Conservation (phyloP, 2,888 invertebrate species). For the Mimachlamys varia region DNA sequence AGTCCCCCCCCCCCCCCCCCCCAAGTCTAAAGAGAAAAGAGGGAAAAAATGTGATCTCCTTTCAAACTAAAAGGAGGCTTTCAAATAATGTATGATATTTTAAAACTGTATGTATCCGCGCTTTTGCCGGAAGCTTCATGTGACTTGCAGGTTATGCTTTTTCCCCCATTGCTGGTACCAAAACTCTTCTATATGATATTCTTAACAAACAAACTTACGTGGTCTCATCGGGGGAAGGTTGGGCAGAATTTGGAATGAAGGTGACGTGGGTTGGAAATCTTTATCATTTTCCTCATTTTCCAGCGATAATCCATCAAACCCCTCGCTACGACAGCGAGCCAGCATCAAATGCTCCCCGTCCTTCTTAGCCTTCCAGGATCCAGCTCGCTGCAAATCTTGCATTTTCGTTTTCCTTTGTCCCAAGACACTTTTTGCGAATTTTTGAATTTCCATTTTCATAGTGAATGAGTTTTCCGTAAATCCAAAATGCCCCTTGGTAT, state of each 20-base stretch:
- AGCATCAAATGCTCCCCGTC: slow-evolving; percentile 55
- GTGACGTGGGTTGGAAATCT: slow-evolving; percentile 7
- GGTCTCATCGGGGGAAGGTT: slow-evolving; percentile 52
- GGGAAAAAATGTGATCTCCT: too few relatives aligned
- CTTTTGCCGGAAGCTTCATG: too few relatives aligned
- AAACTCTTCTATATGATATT: background rate
- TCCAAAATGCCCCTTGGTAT: background rate
- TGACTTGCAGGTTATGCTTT: too few relatives aligned
- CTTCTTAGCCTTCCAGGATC: slow-evolving; percentile 66
- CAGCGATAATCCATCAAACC: slow-evolving; percentile 36
- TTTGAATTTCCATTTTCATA: slow-evolving; percentile 52
- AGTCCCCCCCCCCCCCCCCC: too few relatives aligned
- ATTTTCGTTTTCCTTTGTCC: slow-evolving; percentile 59
- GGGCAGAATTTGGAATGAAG: slow-evolving; percentile 38
- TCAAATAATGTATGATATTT: too few relatives aligned
- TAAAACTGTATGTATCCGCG: too few relatives aligned
- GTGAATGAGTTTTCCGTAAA: background rate
- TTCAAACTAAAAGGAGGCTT: too few relatives aligned
- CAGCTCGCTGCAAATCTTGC: slow-evolving; percentile 64
- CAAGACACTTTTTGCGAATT: slow-evolving; percentile 51
- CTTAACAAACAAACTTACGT: slow-evolving; percentile 47
- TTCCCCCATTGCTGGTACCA: background rate
- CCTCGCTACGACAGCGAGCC: slow-evolving; percentile 58
- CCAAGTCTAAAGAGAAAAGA: too few relatives aligned
- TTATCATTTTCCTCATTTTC: slow-evolving; percentile 36